Conservation (phyloP, 2,113 vertebrate genomes). For the Eidolon helvum region DNA sequence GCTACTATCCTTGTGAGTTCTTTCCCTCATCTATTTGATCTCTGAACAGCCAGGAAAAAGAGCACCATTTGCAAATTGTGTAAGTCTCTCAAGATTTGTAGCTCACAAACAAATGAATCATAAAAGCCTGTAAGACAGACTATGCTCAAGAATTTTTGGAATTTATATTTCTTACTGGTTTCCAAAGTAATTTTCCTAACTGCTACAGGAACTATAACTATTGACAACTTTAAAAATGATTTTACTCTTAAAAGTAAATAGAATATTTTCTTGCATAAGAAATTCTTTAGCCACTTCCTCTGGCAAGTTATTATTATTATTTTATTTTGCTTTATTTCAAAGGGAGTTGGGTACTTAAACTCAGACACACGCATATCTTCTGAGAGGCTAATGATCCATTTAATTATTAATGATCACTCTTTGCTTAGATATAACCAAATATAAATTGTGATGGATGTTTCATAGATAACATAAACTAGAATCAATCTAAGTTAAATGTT, state of each 20-base stretch:
- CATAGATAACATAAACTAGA: background rate
- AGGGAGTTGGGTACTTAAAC: background rate
- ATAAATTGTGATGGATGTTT: conserved; percentile 9
- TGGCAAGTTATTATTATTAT: background rate
- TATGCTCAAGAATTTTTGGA: background rate
- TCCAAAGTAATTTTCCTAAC: conserved; percentile 14
- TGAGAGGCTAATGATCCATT: background rate
- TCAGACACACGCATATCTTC: background rate
- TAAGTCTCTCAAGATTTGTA: conserved; percentile 1
- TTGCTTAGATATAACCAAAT: conserved; percentile 36
- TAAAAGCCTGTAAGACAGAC: background rate
- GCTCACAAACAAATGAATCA: background rate
- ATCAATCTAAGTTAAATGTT: background rate
- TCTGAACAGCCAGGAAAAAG: background rate
- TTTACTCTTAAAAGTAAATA: background rate
- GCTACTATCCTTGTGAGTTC: background rate
- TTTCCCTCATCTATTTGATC: background rate
- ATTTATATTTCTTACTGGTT: conserved; percentile 7
- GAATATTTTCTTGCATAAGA: background rate
- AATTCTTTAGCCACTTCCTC: background rate
- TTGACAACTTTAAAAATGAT: conserved; percentile 13
- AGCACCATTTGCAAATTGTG: background rate
- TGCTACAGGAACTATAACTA: background rate
- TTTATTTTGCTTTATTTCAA: conserved; percentile 43
- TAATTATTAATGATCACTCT: conserved; percentile 23